These are phyloP conservation scores for Diachasmimorpha longicaudata DNA, from an alignment of 1,140 invertebrate genomes.

Conservation along the genomic window DNA sequence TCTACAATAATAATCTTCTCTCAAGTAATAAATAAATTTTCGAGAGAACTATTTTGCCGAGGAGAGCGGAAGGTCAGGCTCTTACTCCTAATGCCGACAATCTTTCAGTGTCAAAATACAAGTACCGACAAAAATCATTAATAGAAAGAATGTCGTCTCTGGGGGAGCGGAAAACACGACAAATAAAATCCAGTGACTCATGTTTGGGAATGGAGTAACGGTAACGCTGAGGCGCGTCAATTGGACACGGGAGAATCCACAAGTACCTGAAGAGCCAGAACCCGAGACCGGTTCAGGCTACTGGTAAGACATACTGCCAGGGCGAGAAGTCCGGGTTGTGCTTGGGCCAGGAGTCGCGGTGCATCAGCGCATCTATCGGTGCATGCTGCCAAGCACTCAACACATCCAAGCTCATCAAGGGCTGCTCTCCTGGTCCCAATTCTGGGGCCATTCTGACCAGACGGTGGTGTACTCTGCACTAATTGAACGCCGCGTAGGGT, in stretches of 20 bases:
- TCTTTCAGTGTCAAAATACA: too few species aligned
- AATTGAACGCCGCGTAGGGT: constrained; percentile 84
- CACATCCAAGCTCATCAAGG: constrained; percentile 86
- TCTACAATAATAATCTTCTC: too few species aligned
- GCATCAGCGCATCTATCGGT: constrained; percentile 78
- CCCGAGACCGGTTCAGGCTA: constrained; percentile 80
- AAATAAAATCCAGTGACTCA: background rate
- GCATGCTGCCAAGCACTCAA: constrained; percentile 84
- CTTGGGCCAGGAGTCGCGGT: constrained; percentile 73
- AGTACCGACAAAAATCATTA: background rate
- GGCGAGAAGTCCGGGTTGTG: constrained; percentile 83
- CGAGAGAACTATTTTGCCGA: too few species aligned
- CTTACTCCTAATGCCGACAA: too few species aligned
- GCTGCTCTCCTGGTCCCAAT: constrained; percentile 68
- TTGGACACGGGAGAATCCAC: background rate
- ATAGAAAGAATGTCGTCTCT: background rate
- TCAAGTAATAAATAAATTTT: too few species aligned
- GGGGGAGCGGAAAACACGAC: background rate
- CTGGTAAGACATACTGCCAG: constrained; percentile 87
- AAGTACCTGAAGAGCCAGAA: constrained; percentile 81
- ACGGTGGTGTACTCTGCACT: constrained; percentile 67
- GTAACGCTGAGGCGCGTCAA: constrained; percentile 8
- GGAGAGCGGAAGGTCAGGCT: too few species aligned
- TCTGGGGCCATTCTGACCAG: constrained; percentile 60
- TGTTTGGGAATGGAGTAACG: constrained; percentile 29